Evolutionary conservation across 1,140 invertebrate species (phyloP), one percentile per base, ranked within the genome.

Genomic region (Hylyphantes graminicola): DNA sequence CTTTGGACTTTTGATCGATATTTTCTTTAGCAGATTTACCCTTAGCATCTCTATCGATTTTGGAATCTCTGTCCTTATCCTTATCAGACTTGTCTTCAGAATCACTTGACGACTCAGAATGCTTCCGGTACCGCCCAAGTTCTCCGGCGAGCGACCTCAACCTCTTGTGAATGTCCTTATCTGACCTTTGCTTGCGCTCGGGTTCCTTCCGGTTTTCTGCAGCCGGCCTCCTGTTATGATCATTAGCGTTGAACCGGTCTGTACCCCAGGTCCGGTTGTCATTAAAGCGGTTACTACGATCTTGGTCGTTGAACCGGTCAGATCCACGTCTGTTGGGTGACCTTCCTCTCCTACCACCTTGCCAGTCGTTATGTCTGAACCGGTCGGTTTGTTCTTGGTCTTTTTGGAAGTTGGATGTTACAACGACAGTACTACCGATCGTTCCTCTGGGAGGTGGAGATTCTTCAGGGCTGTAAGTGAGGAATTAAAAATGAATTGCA

Each of bases 351-450:
- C 57, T 12, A 3, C 57, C 57, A 12, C 57, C 57, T 61, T 61
- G 12, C 12, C 57, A 17, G 57, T 61, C 12, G 57, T 61, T 61
- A 17, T 12, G 17, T 6, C 17, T 2, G 12, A 15, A 12, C 57
- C 17, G 57, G 12, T 17, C 12, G 12, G 12, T 61, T 12, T 61
- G 12, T 17, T 61, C 57, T 61, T 4, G 10, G 63, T 74, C 72
- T 35, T 50, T 57, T 13, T 51, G 48, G 51, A 72, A 72, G 35
- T 35, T 74, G 0, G 72, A 57, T 9, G 72, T 48, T 9, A 74
- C 72, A 57, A 74, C 72, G 4, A 74, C 72, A 7, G 72, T 74
- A 12, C 72, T 74, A 15, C 55, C 35, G 11, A 74, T 17, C 1
- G 72, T 72, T n/a, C 8, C 21, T 6, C 35, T 57, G 0, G 53